Evolutionary conservation across 2,888 invertebrate genomes (phyloP).

Genomic region (Malthinus flaveolus): DNA sequence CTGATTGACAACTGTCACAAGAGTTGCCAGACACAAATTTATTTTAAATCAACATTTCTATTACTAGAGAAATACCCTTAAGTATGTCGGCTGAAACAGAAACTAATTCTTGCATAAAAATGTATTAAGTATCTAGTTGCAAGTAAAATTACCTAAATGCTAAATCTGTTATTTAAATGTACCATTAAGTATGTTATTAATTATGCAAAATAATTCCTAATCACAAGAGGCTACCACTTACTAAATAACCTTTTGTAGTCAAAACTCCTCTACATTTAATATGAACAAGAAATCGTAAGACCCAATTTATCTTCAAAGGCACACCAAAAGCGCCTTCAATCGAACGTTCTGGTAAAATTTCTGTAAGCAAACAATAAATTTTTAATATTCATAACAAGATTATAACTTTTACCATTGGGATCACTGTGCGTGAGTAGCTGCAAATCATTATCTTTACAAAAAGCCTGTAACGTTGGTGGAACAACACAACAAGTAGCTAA

Average conservation of each 20-base stretch:
- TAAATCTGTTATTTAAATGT: no score
- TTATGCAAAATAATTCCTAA: not conserved
- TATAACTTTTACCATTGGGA: conserved; percentile 69
- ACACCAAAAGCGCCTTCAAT: conserved; percentile 62
- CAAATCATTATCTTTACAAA: conserved; percentile 88
- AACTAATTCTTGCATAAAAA: no score
- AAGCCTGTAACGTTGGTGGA: conserved; percentile 85
- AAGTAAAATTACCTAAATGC: no score
- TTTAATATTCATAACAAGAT: no score
- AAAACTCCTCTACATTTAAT: conserved; percentile 90
- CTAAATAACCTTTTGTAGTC: conserved; percentile 86
- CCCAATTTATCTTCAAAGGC: conserved; percentile 69
- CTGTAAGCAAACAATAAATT: conserved; percentile 47
- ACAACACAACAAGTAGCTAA: conserved; percentile 92
- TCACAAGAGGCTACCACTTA: conserved; percentile 47
- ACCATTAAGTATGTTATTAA: no score
- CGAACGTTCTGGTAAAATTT: conserved; percentile 60
- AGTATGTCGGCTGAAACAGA: no score
- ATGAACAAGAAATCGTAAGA: conserved; percentile 84
- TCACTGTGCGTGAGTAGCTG: conserved; percentile 95
- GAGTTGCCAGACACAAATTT: no score
- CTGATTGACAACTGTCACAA: no score
- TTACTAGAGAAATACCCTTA: no score
- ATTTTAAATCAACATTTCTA: no score
- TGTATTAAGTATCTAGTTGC: no score